Base-by-base conservation (phyloP, 2,797 vertebrate genomes). In the Poeciliopsis turneri region DNA sequence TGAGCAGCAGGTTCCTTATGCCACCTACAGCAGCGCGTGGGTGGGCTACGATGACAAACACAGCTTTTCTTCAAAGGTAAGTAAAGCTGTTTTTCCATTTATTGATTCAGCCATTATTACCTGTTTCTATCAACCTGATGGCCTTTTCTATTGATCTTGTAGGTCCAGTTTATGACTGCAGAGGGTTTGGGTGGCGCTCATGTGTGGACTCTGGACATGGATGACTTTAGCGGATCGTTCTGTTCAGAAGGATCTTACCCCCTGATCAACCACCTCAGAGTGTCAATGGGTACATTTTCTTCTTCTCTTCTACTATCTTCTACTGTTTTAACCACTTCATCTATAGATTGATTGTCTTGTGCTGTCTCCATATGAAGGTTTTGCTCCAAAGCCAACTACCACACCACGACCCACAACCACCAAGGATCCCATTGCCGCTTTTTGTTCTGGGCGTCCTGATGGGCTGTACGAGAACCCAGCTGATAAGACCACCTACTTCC, bases 201-300 rank as follows among this genome's bases (percentile, higher is more conserved):
- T 64, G 95, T 96, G 53, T 96, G 90, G 93, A 92, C 90, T 13
- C 78, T 96, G 83, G 96, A 96, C 88, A 84, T 96, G 84, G 96
- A 96, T 64, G 96, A 96, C 89, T 96, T 96, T 74, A n/a, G 33
- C 12, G 96, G 96, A 49, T 36, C 43, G 2, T 94, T 95, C 84
- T 96, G 96, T 82, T 82, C 77, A 36, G 43, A 74, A 0, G 95
- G 94, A 77, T 0, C 77, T 8, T 95, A 94, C 72, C 96, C 96
- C 70, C 94, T 96, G 20, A 80, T 95, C 86, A 95, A 91, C 46
- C 93, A 96, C 81, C 92, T 97, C 81, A 95, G 94, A 61, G 82
- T 45, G 12, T 89, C 92, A 15, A 89, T 94, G 78, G 92, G 92
- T 96, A 93, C 93, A 77, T 75, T 46, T 43, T 57, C 25, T n/a